Conservation (phyloP, 2,113 vertebrate species). For the Candoia aspera region DNA sequence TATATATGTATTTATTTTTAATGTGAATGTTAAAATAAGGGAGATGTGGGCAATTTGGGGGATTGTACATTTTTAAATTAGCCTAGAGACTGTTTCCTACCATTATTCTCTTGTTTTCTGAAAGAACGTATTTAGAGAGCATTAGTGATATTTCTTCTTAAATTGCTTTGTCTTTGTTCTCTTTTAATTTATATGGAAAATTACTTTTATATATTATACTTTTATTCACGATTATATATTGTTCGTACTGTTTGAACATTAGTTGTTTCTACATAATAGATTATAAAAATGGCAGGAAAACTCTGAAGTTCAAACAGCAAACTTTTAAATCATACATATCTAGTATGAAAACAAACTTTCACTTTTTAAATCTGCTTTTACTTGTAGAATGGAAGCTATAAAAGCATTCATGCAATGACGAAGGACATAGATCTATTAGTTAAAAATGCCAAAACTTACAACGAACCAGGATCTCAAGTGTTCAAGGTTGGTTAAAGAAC, state of each 20-base stretch:
- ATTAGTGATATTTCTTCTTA: not conserved
- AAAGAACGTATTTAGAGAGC: not conserved
- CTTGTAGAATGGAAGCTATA: constrained; percentile 87
- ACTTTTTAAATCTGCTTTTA: constrained; percentile 46
- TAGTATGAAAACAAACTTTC: constrained; percentile 34
- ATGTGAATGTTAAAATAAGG: not conserved
- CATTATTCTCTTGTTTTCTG: not conserved
- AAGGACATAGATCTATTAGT: constrained; percentile 96
- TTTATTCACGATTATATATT: not conserved
- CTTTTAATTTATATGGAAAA: not conserved
- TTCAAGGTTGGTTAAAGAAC: constrained; percentile 86
- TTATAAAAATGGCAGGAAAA: not conserved
- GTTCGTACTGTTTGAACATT: not conserved
- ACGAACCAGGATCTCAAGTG: constrained; percentile 97
- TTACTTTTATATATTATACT: not conserved
- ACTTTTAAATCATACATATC: not conserved
- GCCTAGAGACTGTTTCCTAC: not conserved
- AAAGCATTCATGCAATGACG: constrained; percentile 91
- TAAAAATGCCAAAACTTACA: constrained; percentile 98
- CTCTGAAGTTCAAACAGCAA: not conserved
- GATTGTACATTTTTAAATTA: not conserved
- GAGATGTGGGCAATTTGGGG: not conserved
- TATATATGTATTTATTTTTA: not conserved
- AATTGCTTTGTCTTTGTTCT: not conserved
- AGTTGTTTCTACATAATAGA: not conserved